Evolutionary conservation across 2,888 invertebrate genomes (phyloP).

Genomic region (Tenodera sinensis): DNA sequence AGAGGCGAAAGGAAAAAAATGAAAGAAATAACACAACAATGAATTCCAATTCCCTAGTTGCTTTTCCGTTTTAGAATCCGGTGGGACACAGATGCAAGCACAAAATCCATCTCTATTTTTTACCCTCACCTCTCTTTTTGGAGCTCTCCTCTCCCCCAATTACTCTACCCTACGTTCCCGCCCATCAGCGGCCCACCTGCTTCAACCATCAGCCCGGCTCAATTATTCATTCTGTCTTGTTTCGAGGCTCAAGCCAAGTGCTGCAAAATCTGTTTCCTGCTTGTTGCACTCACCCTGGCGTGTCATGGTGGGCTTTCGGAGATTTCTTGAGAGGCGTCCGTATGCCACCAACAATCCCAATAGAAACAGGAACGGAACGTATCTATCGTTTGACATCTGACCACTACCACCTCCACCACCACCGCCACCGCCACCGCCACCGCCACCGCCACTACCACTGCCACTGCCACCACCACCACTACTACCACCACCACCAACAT

Average conservation of each 20-base stretch:
- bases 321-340: no score
- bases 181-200: not conserved
- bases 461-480: no score
- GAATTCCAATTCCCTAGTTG: not conserved
- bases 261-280: not conserved
- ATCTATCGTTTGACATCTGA: no score
- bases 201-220: not conserved
- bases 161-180: not conserved
- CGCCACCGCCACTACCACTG: no score
- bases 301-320: not conserved
- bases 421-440: no score
- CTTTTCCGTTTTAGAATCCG: not conserved
- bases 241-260: not conserved
- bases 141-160: not conserved
- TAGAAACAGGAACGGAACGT: no score
- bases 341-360: no score
- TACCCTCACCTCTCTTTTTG: not conserved
- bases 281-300: not conserved
- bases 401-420: no score
- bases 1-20: not conserved
- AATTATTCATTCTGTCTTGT: not conserved
- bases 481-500: no score
- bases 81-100: slow-evolving; percentile 14
- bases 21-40: not conserved
- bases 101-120: slow-evolving; percentile 7